phyloP scores from a whole-genome alignment of 2,888 invertebrate species.

The Athalia cordata region DNA sequence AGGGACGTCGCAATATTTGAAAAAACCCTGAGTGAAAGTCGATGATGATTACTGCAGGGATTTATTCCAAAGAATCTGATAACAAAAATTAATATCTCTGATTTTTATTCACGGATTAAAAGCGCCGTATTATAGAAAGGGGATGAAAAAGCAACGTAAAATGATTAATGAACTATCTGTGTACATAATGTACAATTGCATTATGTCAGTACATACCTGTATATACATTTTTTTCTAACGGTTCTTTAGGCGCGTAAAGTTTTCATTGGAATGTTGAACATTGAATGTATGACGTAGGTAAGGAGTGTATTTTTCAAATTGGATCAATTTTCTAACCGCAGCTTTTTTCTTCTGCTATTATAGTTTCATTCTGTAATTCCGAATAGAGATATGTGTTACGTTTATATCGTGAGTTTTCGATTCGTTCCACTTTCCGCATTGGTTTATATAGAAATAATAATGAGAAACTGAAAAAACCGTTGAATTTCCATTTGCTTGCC shows the following conservation, averaged over 20 bases:
- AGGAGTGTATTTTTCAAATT: not conserved
- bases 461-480: conserved; percentile 11
- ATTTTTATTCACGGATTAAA: no score
- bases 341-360: not conserved
- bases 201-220: not conserved
- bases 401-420: not conserved
- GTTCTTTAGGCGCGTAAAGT: not conserved
- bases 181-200: not conserved
- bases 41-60: not conserved
- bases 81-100: no score
- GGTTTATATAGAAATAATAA: conserved; percentile 9
- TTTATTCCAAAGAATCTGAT: not conserved
- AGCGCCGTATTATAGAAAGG: no score
- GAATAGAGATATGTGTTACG: not conserved
- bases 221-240: conserved; percentile 3
- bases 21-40: not conserved
- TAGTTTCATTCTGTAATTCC: not conserved
- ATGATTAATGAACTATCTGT: not conserved
- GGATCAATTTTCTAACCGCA: no score
- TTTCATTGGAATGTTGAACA: not conserved
- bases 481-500: not conserved
- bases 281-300: not conserved
- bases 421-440: conserved; percentile 18
- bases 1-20: conserved; percentile 13
- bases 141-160: no score